Evolutionary conservation across 2,113 vertebrate genomes (phyloP).

Genomic region (Tragelaphus buxtoni): DNA sequence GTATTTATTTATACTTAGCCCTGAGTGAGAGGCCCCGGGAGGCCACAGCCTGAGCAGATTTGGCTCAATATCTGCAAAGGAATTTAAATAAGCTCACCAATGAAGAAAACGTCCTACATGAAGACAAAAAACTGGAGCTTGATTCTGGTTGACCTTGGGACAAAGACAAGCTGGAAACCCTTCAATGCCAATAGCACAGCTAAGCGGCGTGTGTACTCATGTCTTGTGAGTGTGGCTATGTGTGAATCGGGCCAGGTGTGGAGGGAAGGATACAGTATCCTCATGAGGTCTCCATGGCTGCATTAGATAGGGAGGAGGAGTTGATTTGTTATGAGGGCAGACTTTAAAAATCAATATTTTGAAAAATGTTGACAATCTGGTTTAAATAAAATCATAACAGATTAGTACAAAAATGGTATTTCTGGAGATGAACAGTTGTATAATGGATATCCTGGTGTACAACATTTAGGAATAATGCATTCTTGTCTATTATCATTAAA

Average conservation of each 20-base stretch:
- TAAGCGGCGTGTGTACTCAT: not conserved
- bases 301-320: not conserved
- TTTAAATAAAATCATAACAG: slow-evolving; percentile 49
- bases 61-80: slow-evolving; percentile 63
- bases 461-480: slow-evolving; percentile 52
- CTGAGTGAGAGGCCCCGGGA: not conserved
- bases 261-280: not conserved
- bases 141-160: slow-evolving; percentile 68
- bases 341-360: slow-evolving; percentile 51
- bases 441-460: not conserved
- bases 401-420: slow-evolving; percentile 33
- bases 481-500: slow-evolving; percentile 45
- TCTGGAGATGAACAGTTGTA: slow-evolving; percentile 18
- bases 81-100: slow-evolving; percentile 56
- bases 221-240: not conserved
- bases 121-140: slow-evolving; percentile 15
- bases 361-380: slow-evolving; percentile 21
- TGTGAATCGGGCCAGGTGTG: not conserved
- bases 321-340: not conserved
- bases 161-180: slow-evolving; percentile 56
- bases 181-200: not conserved
- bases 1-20: slow-evolving; percentile 66
- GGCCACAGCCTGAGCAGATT: slow-evolving; percentile 20
- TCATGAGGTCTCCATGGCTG: not conserved
- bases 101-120: slow-evolving; percentile 33